Percentiles rank a stretch among this genome's conserved stretches.
phyloP scores from a whole-genome alignment of 1,140 invertebrate species.

The Papilio xuthus region DNA sequence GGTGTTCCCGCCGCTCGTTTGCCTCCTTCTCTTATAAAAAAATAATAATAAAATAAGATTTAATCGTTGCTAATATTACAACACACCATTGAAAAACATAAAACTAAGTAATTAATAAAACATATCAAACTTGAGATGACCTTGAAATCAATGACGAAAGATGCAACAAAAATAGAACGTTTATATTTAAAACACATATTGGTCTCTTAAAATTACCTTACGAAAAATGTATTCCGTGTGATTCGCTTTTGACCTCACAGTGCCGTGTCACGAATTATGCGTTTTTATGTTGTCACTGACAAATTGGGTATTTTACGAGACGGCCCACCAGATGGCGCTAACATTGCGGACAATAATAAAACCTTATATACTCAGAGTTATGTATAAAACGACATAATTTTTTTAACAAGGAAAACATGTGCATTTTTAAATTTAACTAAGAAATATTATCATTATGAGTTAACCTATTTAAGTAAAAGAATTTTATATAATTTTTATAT shows the following conservation, averaged over 20 bases:
- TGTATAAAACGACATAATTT: background rate
- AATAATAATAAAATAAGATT: too few relatives aligned
- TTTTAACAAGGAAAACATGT: background rate
- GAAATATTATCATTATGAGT: background rate
- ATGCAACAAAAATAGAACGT: background rate
- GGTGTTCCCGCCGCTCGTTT: too few relatives aligned
- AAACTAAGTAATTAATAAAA: too few relatives aligned
- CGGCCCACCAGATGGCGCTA: constrained; percentile 9
- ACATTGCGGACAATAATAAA: constrained; percentile 22
- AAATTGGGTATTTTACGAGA: constrained; percentile 62
- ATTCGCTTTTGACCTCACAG: constrained; percentile 36
- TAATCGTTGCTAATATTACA: too few relatives aligned
- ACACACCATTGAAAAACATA: too few relatives aligned
- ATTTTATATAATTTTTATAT: too few relatives aligned
- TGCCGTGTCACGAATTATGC: constrained; percentile 49
- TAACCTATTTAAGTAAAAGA: too few relatives aligned
- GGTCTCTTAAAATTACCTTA: background rate
- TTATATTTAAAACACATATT: too few relatives aligned
- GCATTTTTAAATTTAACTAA: background rate
- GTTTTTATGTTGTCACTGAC: constrained; percentile 52
- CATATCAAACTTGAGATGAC: too few relatives aligned
- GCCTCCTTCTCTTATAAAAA: too few relatives aligned
- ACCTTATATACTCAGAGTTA: background rate
- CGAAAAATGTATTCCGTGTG: constrained; percentile 32
- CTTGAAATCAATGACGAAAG: too few relatives aligned